Evolutionary conservation across 2,888 invertebrate genomes (phyloP).

Genomic region (Altica lythri): DNA sequence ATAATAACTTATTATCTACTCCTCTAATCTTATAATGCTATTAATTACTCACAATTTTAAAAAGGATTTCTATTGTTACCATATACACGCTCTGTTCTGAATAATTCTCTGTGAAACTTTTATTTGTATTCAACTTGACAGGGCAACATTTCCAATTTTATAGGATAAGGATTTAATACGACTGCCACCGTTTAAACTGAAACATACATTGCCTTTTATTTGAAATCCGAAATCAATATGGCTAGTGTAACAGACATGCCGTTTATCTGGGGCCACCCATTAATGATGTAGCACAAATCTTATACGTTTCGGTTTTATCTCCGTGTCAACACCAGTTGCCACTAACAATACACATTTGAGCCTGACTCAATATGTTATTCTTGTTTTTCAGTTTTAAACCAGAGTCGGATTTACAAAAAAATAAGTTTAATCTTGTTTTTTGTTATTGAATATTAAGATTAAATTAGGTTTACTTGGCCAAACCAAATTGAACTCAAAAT

Average conservation of each 20-base stretch:
- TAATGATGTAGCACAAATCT: conserved; percentile 55
- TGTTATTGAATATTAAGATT: too few species aligned
- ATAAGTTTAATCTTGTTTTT: too few species aligned
- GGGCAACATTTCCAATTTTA: conserved; percentile 24
- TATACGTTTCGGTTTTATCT: conserved; percentile 53
- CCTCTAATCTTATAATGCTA: too few species aligned
- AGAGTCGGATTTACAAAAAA: conserved; percentile 1
- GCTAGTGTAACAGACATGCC: conserved; percentile 50
- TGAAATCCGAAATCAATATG: conserved; percentile 51
- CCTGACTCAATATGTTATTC: conserved; percentile 34
- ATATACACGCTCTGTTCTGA: too few species aligned
- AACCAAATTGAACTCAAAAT: too few species aligned
- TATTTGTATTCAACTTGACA: conserved; percentile 22
- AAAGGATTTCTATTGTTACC: too few species aligned
- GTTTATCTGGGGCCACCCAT: conserved; percentile 52
- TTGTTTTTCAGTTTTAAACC: conserved; percentile 29
- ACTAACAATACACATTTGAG: conserved; percentile 49
- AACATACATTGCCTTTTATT: conserved; percentile 32
- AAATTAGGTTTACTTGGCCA: too few species aligned
- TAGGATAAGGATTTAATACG: conserved; percentile 29
- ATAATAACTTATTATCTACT: too few species aligned
- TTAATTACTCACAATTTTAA: too few species aligned
- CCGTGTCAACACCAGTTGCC: conserved; percentile 57
- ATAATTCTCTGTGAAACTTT: too few species aligned
- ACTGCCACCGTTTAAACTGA: conserved; percentile 25